Base-by-base conservation (phyloP, 2,888 invertebrate genomes). In the Cantharis nigra region DNA sequence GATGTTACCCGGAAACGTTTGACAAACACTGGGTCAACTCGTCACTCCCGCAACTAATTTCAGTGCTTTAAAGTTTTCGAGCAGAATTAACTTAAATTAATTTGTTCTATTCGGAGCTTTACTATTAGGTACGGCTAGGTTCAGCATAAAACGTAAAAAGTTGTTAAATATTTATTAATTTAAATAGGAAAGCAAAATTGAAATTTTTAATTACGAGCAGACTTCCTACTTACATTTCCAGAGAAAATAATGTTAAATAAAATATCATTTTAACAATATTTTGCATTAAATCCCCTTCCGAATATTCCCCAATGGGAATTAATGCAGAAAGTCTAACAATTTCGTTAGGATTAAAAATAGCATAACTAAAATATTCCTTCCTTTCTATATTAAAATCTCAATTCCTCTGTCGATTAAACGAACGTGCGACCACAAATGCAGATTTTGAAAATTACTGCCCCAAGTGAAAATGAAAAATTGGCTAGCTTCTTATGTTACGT, bases 11-110 rank as follows among this genome's bases (percentile, higher is more conserved):
- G 28, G 28, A 69, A 78, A 75, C 79, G 76, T 77, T 79, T 49
- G 14, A 75, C 74, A 71, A 72, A 79, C 79, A 79, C 77, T 74
- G 77, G 80, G 80, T 80, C 80, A 81, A 76, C 75, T 80, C 71
- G 64, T 76, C 72, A 64, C 33, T 72, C 23, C 74, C 75, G 10
- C 23, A 18, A 33, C 75, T 73, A 71, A 78, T 77, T 75, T 76
- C 67, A 78, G 67, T 70, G 63, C 71, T 72, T 70, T 62, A 18
- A 26, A 62, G 70, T 70, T 74, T 69, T 49, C 16, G 16, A 70
- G 33, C 13, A 70, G n/a, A 70, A 30, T 33, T 16, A 70, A 49
- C 16, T 14, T 28, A 70, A 9, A 49, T 49, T 49, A 49, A 49
- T 49, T 28, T 33, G 16, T 28, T 14, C 33, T 33, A 14, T 70